phyloP scores from a whole-genome alignment of 2,888 invertebrate genomes.

The Agapostemon virescens region DNA sequence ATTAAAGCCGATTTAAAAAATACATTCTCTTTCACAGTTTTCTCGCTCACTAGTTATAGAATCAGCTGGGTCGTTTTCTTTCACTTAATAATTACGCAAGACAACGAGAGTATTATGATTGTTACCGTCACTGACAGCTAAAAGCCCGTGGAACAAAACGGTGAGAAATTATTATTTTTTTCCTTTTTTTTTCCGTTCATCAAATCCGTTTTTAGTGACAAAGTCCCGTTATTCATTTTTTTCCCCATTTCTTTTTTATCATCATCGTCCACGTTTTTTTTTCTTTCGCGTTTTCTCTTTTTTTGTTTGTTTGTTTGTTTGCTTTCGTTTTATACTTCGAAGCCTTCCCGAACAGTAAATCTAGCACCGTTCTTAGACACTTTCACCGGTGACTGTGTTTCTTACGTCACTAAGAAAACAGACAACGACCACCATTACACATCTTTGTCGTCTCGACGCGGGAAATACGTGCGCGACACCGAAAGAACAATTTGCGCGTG shows the following conservation, averaged over 20 bases:
- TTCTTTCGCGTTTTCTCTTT: conserved; percentile 17
- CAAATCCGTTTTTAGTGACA: conserved; percentile 39
- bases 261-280: conserved; percentile 22
- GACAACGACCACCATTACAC: conserved; percentile 58
- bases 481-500: conserved; percentile 65
- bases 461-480: conserved; percentile 59
- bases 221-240: neutral
- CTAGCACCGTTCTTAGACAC: conserved; percentile 55
- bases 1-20: conserved; percentile 63
- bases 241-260: conserved; percentile 23
- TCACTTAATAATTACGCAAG: conserved; percentile 63
- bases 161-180: conserved; percentile 52
- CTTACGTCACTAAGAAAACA: conserved; percentile 55
- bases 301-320: neutral
- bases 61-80: conserved; percentile 59
- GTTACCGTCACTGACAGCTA: conserved; percentile 66
- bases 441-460: conserved; percentile 33
- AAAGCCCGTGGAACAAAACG: conserved; percentile 75
- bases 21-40: conserved; percentile 45
- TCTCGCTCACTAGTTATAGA: conserved; percentile 56
- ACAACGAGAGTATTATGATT: conserved; percentile 71
- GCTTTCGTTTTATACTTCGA: conserved; percentile 10
- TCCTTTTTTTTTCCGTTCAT: conserved; percentile 36
- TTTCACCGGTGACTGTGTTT: conserved; percentile 58
- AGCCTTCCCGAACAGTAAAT: conserved; percentile 51